Evolutionary conservation across 2,797 vertebrate genomes (phyloP).

Genomic region (Arrhamphus sclerolepis): DNA sequence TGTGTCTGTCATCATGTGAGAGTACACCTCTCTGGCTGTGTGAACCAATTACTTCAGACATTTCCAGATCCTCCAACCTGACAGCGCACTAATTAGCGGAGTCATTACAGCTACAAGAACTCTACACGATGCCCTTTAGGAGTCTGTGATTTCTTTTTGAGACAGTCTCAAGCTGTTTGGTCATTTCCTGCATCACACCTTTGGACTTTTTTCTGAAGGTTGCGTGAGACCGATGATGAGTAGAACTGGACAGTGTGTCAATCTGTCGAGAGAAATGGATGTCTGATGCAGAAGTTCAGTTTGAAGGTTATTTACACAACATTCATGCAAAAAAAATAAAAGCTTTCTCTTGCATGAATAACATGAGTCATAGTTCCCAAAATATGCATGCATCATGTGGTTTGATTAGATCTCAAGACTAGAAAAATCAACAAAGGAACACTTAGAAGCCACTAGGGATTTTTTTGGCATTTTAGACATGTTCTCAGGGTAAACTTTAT

Average conservation of each 20-base stretch:
- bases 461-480: slow-evolving; percentile 21
- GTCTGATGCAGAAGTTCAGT: no score
- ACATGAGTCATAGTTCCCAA: slow-evolving; percentile 12
- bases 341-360: no score
- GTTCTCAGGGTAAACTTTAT: slow-evolving; percentile 20
- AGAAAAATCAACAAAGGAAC: slow-evolving; percentile 23
- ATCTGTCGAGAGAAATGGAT: no score
- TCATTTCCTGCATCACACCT: no score
- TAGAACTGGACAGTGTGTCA: no score
- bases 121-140: background rate
- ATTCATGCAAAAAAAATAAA: no score
- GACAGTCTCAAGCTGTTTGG: no score
- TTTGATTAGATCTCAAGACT: slow-evolving; percentile 32
- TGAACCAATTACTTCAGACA: slow-evolving; percentile 39
- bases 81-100: slow-evolving; percentile 45
- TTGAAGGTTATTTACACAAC: no score
- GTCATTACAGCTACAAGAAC: slow-evolving; percentile 35
- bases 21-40: slow-evolving; percentile 24
- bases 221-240: no score
- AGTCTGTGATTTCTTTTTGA: background rate
- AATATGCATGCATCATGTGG: background rate
- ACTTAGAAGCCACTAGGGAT: slow-evolving; percentile 2
- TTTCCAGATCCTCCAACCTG: slow-evolving; percentile 46
- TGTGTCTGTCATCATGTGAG: slow-evolving; percentile 39
- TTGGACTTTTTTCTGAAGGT: no score